Conservation (phyloP, 1,140 invertebrate genomes). For the Formica selysi region DNA sequence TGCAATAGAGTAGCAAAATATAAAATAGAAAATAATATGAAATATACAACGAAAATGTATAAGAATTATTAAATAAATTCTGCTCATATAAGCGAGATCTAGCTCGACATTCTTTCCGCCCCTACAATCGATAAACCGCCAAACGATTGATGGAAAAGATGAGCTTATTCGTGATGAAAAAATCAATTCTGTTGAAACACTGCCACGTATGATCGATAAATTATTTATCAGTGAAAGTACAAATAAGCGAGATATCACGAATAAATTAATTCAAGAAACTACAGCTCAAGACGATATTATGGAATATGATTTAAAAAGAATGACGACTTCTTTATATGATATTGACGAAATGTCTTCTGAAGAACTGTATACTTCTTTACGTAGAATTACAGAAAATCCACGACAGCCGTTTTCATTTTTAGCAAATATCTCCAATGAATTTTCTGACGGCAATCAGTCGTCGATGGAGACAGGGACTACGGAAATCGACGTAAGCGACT, state of each 20-base stretch:
- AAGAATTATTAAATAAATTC: conserved; percentile 13
- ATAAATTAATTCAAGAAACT: conserved; percentile 27
- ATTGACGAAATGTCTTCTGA: conserved; percentile 44
- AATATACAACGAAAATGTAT: neutral
- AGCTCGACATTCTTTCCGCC: neutral
- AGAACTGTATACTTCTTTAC: conserved; percentile 66
- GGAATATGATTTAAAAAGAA: neutral
- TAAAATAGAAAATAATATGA: neutral
- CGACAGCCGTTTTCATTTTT: conserved; percentile 75
- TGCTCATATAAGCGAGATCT: neutral
- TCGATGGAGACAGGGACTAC: conserved; percentile 42
- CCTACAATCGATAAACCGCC: neutral
- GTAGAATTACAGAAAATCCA: conserved; percentile 67
- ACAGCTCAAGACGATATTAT: neutral
- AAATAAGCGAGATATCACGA: neutral
- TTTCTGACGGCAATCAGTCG: conserved; percentile 21
- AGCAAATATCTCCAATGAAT: conserved; percentile 64
- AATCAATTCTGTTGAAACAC: neutral
- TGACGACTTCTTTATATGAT: conserved; percentile 12
- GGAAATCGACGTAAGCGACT: conserved; percentile 71
- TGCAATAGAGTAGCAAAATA: neutral
- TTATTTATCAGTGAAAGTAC: conserved; percentile 4
- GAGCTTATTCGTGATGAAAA: neutral
- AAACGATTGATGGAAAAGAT: neutral
- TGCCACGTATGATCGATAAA: neutral